phyloP scores from a whole-genome alignment of 2,797 vertebrate genomes.

The Pogoniulus pusillus region DNA sequence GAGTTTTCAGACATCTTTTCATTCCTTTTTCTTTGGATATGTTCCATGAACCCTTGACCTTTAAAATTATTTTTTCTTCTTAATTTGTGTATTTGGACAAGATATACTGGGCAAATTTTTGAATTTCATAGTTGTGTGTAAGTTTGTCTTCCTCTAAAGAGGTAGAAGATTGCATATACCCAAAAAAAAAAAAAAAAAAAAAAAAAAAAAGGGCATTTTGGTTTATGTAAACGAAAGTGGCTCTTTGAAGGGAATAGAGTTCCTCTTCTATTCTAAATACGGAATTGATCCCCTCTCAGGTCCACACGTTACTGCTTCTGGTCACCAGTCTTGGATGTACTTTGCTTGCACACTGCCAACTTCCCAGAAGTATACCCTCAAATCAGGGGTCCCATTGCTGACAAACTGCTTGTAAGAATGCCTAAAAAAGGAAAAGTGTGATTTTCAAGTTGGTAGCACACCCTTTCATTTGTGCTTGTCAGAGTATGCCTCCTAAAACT shows the following conservation, averaged over 20 bases:
- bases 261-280: neutral
- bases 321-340: neutral
- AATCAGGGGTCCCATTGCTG: neutral
- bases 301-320: neutral
- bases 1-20: conserved; percentile 19
- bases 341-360: neutral
- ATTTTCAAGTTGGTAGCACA: neutral
- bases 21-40: conserved; percentile 29
- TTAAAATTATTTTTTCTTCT: neutral
- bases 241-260: neutral
- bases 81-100: neutral
- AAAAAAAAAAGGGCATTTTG: neutral
- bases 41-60: conserved; percentile 28
- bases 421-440: neutral
- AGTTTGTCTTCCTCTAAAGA: neutral
- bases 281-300: neutral
- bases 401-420: neutral
- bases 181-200: neutral
- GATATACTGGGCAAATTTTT: neutral
- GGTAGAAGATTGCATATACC: neutral
- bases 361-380: neutral
- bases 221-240: neutral
- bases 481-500: neutral
- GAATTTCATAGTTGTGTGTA: neutral
- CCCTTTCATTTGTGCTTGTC: neutral